Conservation (phyloP, 1,140 invertebrate species). For the Monochamus saltuarius region DNA sequence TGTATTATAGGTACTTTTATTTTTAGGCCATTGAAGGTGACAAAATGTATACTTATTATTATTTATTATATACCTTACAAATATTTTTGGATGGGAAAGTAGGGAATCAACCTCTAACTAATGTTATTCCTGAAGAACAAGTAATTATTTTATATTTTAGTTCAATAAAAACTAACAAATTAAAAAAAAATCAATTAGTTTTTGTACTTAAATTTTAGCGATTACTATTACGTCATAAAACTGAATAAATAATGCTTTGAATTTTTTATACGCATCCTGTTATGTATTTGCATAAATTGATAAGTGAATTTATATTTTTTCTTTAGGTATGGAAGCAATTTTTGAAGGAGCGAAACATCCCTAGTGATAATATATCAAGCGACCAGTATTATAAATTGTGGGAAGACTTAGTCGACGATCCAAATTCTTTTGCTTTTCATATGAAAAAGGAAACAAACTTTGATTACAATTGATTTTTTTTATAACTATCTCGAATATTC, state of each 20-base stretch:
- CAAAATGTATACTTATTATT: constrained; percentile 47
- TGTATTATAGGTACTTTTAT: too few species aligned
- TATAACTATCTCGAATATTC: background rate
- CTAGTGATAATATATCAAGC: constrained; percentile 30
- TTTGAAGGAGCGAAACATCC: constrained; percentile 32
- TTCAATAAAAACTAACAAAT: too few species aligned
- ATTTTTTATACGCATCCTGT: too few species aligned
- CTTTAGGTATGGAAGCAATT: constrained; percentile 43
- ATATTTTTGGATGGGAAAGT: constrained; percentile 37
- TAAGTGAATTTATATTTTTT: background rate
- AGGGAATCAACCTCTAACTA: constrained; percentile 32
- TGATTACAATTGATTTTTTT: constrained; percentile 29
- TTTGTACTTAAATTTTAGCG: too few species aligned
- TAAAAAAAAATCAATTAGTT: too few species aligned
- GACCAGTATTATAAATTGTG: constrained; percentile 44
- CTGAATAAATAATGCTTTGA: too few species aligned
- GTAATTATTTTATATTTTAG: constrained; percentile 29
- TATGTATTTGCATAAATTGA: background rate
- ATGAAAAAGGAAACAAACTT: constrained; percentile 36
- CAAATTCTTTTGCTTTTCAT: constrained; percentile 37
- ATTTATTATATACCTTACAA: constrained; percentile 43
- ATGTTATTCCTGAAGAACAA: constrained; percentile 26
- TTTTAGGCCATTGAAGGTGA: constrained; percentile 40
- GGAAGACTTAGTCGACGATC: constrained; percentile 43
- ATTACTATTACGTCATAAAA: too few species aligned